Evolutionary conservation across 2,797 vertebrate genomes (phyloP).

Genomic region (Peromyscus eremicus): DNA sequence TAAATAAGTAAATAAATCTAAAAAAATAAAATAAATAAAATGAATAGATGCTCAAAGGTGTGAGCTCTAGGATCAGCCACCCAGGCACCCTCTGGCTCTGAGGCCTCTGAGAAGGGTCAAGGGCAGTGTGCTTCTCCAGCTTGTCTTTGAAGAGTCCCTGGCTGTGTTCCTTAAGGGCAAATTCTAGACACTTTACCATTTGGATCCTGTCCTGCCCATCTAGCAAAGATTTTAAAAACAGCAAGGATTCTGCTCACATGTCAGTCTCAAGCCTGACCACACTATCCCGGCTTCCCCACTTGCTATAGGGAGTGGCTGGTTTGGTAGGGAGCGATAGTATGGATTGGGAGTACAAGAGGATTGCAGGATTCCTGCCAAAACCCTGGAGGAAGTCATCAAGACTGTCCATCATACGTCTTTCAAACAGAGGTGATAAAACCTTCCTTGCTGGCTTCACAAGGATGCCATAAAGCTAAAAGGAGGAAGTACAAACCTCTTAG

Average conservation of each 20-base stretch:
- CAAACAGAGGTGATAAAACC: not conserved
- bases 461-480: not conserved
- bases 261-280: not conserved
- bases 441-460: not conserved
- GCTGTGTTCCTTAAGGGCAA: not conserved
- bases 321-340: not conserved
- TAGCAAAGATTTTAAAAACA: slow-evolving; percentile 9
- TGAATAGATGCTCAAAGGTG: not conserved
- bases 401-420: not conserved
- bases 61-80: not conserved
- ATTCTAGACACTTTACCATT: slow-evolving; percentile 24
- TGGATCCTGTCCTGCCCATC: not conserved
- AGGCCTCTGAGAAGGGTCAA: not conserved
- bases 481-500: not conserved
- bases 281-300: not conserved
- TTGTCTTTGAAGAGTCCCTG: not conserved
- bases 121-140: slow-evolving; percentile 12
- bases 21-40: not conserved
- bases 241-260: not conserved
- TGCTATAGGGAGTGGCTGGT: not conserved
- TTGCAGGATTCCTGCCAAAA: not conserved
- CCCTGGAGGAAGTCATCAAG: not conserved
- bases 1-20: too few relatives aligned
- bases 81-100: not conserved
- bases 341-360: not conserved